phyloP scores from a whole-genome alignment of 2,113 vertebrate species.

The Prolemur simus region DNA sequence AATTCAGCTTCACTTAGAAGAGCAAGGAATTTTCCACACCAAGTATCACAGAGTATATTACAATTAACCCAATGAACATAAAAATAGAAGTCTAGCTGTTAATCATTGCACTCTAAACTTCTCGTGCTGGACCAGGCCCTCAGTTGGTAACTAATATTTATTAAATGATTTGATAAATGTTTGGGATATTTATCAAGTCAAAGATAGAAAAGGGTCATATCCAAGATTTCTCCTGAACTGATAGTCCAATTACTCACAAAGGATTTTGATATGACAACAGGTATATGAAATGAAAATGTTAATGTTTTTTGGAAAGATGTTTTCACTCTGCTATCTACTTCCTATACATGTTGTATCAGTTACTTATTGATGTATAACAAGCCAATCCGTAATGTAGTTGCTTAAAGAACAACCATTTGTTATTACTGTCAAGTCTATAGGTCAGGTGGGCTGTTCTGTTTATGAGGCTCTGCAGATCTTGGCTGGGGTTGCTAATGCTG shows the following conservation, averaged over 20 bases:
- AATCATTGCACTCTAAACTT: neutral
- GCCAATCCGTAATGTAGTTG: neutral
- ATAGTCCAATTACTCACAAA: slow-evolving; percentile 11
- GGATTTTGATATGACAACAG: neutral
- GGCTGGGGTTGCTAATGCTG: neutral
- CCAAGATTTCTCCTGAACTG: neutral
- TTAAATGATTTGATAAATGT: neutral
- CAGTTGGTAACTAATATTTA: neutral
- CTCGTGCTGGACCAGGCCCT: neutral
- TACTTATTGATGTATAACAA: neutral
- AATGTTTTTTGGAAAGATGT: neutral
- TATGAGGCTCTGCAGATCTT: neutral
- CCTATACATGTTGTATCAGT: neutral
- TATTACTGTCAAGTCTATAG: neutral
- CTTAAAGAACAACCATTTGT: neutral
- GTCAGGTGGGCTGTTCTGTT: neutral
- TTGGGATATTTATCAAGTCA: neutral
- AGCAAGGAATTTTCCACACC: neutral
- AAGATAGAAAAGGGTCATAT: neutral
- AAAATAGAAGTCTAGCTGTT: neutral
- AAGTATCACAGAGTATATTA: neutral
- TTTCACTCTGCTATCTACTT: neutral
- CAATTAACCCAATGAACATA: neutral
- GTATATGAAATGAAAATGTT: slow-evolving; percentile 15
- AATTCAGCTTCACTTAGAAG: neutral